A percentile compares a stretch with the other conserved stretches of the same genome.
Evolutionary conservation across 2,888 invertebrate species (phyloP).

Genomic region (Aphodius granarius): DNA sequence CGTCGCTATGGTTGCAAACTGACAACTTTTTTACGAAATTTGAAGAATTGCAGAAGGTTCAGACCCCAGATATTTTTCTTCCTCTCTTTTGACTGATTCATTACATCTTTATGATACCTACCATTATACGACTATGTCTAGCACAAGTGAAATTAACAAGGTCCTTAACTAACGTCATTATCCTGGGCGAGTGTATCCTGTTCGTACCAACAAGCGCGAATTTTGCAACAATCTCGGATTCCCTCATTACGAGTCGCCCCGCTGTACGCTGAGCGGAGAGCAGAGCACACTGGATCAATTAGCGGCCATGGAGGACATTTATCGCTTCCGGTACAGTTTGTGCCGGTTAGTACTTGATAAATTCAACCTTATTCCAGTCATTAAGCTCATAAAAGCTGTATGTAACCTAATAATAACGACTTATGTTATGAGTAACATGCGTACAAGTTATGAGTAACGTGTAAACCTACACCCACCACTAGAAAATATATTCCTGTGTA

Average conservation of each 20-base stretch:
- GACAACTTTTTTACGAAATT: no score
- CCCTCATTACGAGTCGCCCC: background rate
- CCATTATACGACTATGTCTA: background rate
- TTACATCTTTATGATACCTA: no score
- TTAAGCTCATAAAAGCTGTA: background rate
- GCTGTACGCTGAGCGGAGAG: background rate
- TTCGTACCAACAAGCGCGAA: background rate
- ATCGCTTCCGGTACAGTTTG: background rate
- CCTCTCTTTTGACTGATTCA: no score
- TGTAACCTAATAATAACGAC: background rate
- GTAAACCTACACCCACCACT: background rate
- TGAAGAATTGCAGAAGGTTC: no score
- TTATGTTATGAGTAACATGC: no score
- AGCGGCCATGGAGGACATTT: background rate
- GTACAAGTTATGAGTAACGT: no score
- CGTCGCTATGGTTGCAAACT: no score
- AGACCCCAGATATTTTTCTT: no score
- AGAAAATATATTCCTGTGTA: no score
- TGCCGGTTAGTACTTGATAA: background rate
- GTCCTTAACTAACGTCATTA: background rate
- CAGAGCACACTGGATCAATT: background rate
- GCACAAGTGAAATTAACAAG: background rate
- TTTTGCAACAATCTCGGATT: background rate
- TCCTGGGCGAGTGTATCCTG: background rate
- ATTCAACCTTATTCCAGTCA: background rate